phyloP scores from a whole-genome alignment of 1,140 invertebrate species.

The Aphidius gifuensis region DNA sequence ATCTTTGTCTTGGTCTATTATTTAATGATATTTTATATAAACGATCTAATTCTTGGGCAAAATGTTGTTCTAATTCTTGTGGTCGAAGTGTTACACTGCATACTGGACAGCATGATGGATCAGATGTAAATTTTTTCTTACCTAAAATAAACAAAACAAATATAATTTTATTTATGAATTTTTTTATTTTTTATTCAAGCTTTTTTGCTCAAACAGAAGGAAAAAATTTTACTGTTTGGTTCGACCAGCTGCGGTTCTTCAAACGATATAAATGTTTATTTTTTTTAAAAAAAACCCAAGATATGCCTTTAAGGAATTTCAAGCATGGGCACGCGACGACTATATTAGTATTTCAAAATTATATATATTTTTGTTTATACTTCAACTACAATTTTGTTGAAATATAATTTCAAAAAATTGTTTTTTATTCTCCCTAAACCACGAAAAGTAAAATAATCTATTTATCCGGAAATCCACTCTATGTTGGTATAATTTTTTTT shows the following conservation, averaged over 20 bases:
- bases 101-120: constrained; percentile 73
- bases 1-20: constrained; percentile 50
- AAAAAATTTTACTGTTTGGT: not conserved
- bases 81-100: constrained; percentile 73
- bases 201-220: not conserved
- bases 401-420: not conserved
- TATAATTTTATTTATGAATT: not conserved
- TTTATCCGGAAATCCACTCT: constrained; percentile 33
- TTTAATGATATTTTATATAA: constrained; percentile 62
- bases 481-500: constrained; percentile 23
- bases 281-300: constrained; percentile 16
- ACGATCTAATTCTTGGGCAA: constrained; percentile 72
- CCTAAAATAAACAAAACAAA: constrained; percentile 36
- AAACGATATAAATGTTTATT: constrained; percentile 27
- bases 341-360: too few species aligned
- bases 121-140: constrained; percentile 57
- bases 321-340: not conserved
- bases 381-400: too few species aligned
- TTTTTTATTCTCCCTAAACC: constrained; percentile 9
- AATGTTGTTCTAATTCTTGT: constrained; percentile 73
- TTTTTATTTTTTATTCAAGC: not conserved
- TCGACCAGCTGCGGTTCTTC: constrained; percentile 25
- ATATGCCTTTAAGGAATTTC: constrained; percentile 10
- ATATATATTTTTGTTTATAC: too few species aligned
- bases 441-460: constrained; percentile 26